A percentile compares a stretch with the other conserved stretches of the same genome.
Conservation (phyloP, 1,140 invertebrate species). For the Phymastichus coffea region DNA sequence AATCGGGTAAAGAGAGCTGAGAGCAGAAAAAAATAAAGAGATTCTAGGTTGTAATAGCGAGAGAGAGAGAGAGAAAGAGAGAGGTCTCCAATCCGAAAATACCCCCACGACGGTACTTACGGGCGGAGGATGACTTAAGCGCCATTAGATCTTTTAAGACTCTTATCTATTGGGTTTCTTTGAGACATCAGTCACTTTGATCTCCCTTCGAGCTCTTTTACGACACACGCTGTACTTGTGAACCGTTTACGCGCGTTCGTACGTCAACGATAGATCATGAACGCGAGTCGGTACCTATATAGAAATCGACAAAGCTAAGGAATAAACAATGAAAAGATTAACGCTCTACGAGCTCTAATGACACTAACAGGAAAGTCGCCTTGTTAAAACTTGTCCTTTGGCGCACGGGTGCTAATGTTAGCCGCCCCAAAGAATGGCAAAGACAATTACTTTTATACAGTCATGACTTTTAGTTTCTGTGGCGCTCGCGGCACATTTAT, state of each 20-base stretch:
- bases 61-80: not conserved
- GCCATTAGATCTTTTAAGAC: slow-evolving; percentile 34
- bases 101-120: slow-evolving; percentile 9
- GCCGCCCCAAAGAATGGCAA: not conserved
- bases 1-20: not conserved
- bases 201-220: not conserved
- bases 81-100: not conserved
- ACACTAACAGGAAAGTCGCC: not conserved
- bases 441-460: slow-evolving; percentile 11
- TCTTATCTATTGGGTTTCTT: slow-evolving; percentile 27
- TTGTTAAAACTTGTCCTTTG: not conserved
- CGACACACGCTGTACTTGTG: not conserved
- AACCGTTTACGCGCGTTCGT: not conserved
- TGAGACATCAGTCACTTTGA: slow-evolving; percentile 1
- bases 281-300: too few relatives aligned
- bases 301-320: too few relatives aligned
- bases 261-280: not conserved
- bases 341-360: slow-evolving; percentile 4
- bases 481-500: not conserved
- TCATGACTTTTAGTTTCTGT: slow-evolving; percentile 11
- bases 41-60: not conserved
- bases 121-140: slow-evolving; percentile 26
- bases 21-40: not conserved
- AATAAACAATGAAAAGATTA: too few relatives aligned
- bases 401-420: too few relatives aligned